Percentiles rank a stretch among this genome's conserved stretches.
phyloP scores from a whole-genome alignment of 2,113 vertebrate genomes.

The Heterotilapia buettikoferi region DNA sequence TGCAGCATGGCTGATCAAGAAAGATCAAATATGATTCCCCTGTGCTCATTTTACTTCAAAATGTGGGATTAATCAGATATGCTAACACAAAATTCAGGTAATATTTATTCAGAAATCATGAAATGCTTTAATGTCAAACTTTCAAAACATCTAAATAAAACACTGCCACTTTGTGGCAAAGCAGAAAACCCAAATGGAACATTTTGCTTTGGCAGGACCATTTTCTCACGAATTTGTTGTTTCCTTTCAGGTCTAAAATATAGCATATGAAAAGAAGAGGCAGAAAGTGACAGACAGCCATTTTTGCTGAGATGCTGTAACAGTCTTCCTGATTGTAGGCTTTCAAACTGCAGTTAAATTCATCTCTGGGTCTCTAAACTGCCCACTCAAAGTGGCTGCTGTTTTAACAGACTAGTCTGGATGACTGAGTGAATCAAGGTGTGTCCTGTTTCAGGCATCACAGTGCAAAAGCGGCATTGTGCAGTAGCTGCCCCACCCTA shows the following conservation, averaged over 20 bases:
- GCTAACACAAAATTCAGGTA: background rate
- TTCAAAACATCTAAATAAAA: background rate
- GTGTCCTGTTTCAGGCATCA: background rate
- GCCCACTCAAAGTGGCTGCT: background rate
- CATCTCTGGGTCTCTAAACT: constrained; percentile 16
- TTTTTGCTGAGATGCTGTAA: constrained; percentile 4
- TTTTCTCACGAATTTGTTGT: background rate
- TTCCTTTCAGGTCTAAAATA: background rate
- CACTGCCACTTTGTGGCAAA: background rate
- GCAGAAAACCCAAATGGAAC: background rate
- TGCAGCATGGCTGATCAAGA: background rate
- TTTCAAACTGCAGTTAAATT: background rate
- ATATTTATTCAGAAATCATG: background rate
- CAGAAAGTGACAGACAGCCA: background rate
- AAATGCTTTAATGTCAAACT: background rate
- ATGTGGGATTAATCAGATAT: background rate
- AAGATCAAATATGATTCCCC: background rate
- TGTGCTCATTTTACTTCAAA: background rate
- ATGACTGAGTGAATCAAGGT: background rate
- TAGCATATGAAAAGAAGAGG: background rate
- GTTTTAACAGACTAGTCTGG: background rate
- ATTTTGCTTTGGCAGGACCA: background rate
- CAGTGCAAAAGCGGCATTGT: background rate
- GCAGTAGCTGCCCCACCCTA: background rate
- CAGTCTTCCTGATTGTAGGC: background rate